Conservation (phyloP, 2,888 invertebrate species). For the Lasioglossum calceatum region DNA sequence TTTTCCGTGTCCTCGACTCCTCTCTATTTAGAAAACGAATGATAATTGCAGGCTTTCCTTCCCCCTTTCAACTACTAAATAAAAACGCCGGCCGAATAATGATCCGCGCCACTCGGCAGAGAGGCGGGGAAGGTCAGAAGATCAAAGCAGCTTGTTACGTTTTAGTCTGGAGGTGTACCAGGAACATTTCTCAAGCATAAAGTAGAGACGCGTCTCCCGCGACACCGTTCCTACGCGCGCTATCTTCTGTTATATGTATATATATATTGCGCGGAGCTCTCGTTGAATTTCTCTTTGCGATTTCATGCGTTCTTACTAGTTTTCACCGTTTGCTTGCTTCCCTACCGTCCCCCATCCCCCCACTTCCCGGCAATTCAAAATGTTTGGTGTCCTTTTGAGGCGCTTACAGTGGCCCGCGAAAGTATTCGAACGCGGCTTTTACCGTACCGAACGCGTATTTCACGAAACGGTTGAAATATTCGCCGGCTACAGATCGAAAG, state of each 20-base stretch:
- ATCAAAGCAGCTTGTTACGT: constrained; percentile 66
- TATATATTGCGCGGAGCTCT: constrained; percentile 43
- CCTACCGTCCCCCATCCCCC: neutral
- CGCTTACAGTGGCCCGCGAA: neutral
- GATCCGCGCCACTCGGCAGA: constrained; percentile 47
- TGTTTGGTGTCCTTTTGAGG: constrained; percentile 32
- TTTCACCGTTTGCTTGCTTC: constrained; percentile 43
- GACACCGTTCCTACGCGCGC: constrained; percentile 58
- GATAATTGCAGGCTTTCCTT: constrained; percentile 51
- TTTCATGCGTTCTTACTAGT: constrained; percentile 62
- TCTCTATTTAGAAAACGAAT: constrained; percentile 49
- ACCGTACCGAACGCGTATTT: neutral
- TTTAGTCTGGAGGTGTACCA: constrained; percentile 52
- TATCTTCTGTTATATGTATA: constrained; percentile 61
- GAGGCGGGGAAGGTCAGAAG: constrained; percentile 57
- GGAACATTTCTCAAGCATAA: constrained; percentile 58
- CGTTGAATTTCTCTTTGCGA: constrained; percentile 61
- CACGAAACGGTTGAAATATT: neutral
- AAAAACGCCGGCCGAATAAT: constrained; percentile 64
- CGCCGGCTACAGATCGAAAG: too few relatives aligned
- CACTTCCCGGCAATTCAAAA: constrained; percentile 19
- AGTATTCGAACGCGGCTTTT: neutral
- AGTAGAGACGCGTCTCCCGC: constrained; percentile 55
- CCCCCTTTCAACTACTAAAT: constrained; percentile 44
- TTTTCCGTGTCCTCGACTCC: constrained; percentile 23